Percentiles rank a stretch among this genome's conserved stretches.
Conservation (phyloP, 2,797 vertebrate species). For the Argya squamiceps region DNA sequence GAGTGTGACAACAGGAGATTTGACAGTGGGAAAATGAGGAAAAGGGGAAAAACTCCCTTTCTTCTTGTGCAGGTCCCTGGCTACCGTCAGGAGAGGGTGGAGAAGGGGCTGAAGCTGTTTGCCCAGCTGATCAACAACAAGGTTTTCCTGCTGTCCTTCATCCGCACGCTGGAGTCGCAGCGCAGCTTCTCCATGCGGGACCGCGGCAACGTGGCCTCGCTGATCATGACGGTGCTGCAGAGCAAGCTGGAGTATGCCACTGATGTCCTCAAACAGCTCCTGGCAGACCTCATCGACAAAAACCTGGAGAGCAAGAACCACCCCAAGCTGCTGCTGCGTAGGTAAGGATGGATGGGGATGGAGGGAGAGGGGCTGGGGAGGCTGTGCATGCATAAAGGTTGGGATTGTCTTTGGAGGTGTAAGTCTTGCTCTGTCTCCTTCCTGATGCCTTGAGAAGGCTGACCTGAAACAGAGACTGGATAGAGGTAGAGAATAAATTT, state of each 20-base stretch:
- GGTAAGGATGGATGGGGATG: conserved; percentile 71
- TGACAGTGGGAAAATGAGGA: fast-evolving
- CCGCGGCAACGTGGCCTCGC: conserved; percentile 94
- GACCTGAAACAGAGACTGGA: neutral
- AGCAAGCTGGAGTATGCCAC: conserved; percentile 97
- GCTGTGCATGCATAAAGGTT: fast-evolving
- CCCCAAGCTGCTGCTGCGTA: conserved; percentile 93
- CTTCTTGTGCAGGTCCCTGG: conserved; percentile 86
- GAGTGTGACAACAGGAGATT: fast-evolving
- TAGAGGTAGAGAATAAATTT: neutral
- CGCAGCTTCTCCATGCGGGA: conserved; percentile 98
- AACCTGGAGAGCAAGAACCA: conserved; percentile 99
- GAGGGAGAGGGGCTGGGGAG: neutral
- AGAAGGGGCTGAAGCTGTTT: conserved; percentile 94
- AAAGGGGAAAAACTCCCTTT: neutral
- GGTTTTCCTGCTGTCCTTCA: conserved; percentile 94
- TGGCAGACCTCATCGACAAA: conserved; percentile 97
- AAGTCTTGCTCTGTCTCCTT: neutral
- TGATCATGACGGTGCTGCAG: conserved; percentile 97
- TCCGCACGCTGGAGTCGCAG: conserved; percentile 94
- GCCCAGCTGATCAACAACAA: conserved; percentile 99
- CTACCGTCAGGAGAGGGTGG: conserved; percentile 94
- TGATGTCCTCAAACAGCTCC: conserved; percentile 94
- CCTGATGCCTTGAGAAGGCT: neutral
- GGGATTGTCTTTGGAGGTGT: fast-evolving